Evolutionary conservation across 2,113 vertebrate genomes (phyloP), one percentile per base, ranked within the genome.

Genomic region (Eidolon helvum): DNA sequence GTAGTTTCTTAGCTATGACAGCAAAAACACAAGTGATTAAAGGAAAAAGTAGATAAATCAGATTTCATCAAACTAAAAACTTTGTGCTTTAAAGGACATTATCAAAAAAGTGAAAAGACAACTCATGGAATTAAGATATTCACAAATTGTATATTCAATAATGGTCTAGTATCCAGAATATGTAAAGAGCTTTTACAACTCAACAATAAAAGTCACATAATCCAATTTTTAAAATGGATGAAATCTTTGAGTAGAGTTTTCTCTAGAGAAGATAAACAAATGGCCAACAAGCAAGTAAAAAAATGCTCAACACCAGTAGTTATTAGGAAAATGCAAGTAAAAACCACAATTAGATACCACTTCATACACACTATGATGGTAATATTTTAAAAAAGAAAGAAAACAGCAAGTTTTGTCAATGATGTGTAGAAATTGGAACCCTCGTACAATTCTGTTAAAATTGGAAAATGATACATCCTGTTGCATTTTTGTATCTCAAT

Each of bases 201-300:
- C 77, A 82, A 66, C 59, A 75, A 43, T 48, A 92, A 92, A 74
- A 82, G n/a, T 50, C 53, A 71, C 48, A 91, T 91, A 91, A 92
- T 45, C 35, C 45, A 21, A 21, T n/a, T 82, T 88, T 88, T 82
- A 33, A 53, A 88, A 82, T 74, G 22, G 30, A 30, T n/a, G 10
- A 74, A 80, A 22, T 88, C 63, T 59, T 78, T 48, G 33, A 87
- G 45, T 38, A 87, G 50, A 40, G 48, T 69, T 69, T 68, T 71
- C 63, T 63, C 77, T 63, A 72, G 48, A 72, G 43, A 74, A 74
- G 19, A 89, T 53, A 83, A 22, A 63, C 28, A 55, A n/a, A 35
- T 55, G 57, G 16, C 59, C 65, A 74, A 82, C 16, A 89, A 74
- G 48, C 5, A 65, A 10, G 3, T 26, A n/a, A 63, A 61, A 55